These are phyloP conservation scores for Pedicia rivosa DNA, from an alignment of 2,888 invertebrate genomes.

Conservation along the genomic window DNA sequence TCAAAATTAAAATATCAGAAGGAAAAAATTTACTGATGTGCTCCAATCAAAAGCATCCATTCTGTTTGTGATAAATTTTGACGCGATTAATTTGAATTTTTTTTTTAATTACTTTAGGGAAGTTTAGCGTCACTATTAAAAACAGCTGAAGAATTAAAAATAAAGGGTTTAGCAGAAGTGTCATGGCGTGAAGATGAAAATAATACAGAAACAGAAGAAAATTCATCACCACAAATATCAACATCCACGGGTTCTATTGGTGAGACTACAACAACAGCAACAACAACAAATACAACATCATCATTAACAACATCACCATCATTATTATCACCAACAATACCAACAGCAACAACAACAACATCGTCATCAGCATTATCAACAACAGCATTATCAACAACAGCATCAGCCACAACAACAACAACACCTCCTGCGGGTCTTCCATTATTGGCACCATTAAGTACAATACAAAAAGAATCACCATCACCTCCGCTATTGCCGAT, in stretches of 20 bases:
- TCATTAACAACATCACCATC: slow-evolving; percentile 13
- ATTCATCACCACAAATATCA: not conserved
- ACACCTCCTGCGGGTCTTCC: slow-evolving; percentile 16
- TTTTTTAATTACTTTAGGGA: slow-evolving; percentile 39
- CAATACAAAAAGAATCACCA: slow-evolving; percentile 13
- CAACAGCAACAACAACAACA: slow-evolving; percentile 6
- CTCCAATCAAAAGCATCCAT: too few species aligned
- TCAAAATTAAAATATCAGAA: too few species aligned
- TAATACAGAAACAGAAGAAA: slow-evolving; percentile 5
- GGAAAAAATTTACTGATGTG: too few species aligned
- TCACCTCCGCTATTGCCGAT: slow-evolving; percentile 16
- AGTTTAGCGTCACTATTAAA: slow-evolving; percentile 74
- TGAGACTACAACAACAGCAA: not conserved
- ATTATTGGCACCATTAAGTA: slow-evolving; percentile 22
- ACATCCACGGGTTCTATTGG: not conserved
- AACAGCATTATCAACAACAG: not conserved
- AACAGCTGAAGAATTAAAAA: slow-evolving; percentile 81
- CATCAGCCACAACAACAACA: slow-evolving; percentile 8
- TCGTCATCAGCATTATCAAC: slow-evolving; percentile 6
- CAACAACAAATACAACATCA: too few species aligned
- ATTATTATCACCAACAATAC: slow-evolving; percentile 3
- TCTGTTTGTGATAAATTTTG: too few species aligned
- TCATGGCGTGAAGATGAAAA: slow-evolving; percentile 58
- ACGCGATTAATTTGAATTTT: too few species aligned
- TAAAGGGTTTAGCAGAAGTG: slow-evolving; percentile 82